A percentile compares a stretch with the other conserved stretches of the same genome.
These are phyloP conservation scores for Sphaerophoria taeniata DNA, from an alignment of 2,888 invertebrate genomes.

Conservation along the genomic window DNA sequence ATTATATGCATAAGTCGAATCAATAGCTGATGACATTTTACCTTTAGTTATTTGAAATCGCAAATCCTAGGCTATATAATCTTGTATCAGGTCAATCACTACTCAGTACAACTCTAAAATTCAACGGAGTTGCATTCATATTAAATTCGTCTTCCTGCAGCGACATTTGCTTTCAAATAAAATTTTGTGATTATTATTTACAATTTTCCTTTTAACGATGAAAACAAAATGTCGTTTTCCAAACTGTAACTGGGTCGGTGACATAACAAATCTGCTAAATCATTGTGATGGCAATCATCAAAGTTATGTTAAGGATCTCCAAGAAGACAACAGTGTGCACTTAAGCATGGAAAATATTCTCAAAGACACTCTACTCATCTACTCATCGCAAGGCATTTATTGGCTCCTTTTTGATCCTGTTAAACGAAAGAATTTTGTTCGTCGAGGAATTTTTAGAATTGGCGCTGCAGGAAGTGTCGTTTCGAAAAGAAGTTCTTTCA, in stretches of 20 bases:
- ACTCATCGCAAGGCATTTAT: conserved; percentile 38
- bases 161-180: too few relatives aligned
- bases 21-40: too few relatives aligned
- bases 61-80: too few relatives aligned
- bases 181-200: too few relatives aligned
- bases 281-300: conserved; percentile 56
- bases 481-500: conserved; percentile 18
- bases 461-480: not conserved
- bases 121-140: too few relatives aligned
- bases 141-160: too few relatives aligned
- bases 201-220: conserved; percentile 21
- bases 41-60: too few relatives aligned
- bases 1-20: too few relatives aligned
- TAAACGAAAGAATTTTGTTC: conserved; percentile 9
- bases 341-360: conserved; percentile 44
- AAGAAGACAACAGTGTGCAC: conserved; percentile 35
- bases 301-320: conserved; percentile 42
- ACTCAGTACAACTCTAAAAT: too few relatives aligned
- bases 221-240: conserved; percentile 40
- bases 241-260: conserved; percentile 43
- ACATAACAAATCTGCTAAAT: conserved; percentile 33
- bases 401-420: conserved; percentile 49
- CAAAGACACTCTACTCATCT: conserved; percentile 41
- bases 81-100: too few relatives aligned
- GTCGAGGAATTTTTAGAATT: conserved; percentile 49